Evolutionary conservation across 2,113 vertebrate genomes (phyloP).

Genomic region (Pomatorhinus ruficollis): DNA sequence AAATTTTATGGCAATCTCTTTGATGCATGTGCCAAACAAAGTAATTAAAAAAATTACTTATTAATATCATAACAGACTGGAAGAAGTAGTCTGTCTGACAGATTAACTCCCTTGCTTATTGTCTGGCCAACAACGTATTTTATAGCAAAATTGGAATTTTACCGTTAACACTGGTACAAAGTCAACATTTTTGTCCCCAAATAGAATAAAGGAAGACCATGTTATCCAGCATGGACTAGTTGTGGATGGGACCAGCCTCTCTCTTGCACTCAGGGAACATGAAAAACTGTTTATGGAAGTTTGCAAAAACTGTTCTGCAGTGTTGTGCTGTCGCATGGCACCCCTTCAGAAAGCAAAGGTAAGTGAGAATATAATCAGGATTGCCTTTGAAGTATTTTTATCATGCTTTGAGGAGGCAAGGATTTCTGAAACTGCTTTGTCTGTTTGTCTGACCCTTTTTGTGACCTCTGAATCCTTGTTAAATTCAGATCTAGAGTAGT

Average conservation of each 20-base stretch:
- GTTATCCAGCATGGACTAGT: conserved; percentile 96
- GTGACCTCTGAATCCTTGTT: background rate
- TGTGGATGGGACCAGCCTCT: conserved; percentile 95
- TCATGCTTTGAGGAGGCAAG: background rate
- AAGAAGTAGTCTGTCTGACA: background rate
- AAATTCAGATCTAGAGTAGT: background rate
- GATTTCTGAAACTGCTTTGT: background rate
- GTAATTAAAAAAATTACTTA: background rate
- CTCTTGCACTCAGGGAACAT: conserved; percentile 92
- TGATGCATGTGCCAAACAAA: background rate
- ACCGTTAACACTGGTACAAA: background rate
- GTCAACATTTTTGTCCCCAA: background rate
- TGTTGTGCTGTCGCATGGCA: conserved; percentile 97
- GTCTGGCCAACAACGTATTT: background rate
- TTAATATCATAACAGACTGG: background rate
- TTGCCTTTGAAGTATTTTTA: background rate
- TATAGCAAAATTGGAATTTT: background rate
- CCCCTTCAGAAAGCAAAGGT: conserved; percentile 98
- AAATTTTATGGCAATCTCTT: background rate
- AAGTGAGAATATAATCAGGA: background rate
- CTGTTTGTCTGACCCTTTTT: background rate
- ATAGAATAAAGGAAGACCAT: conserved; percentile 92
- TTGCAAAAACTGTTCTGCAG: conserved; percentile 92
- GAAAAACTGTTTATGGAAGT: conserved; percentile 98
- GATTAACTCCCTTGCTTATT: background rate